phyloP scores from a whole-genome alignment of 2,113 vertebrate species.

The Oenanthe oenanthe region DNA sequence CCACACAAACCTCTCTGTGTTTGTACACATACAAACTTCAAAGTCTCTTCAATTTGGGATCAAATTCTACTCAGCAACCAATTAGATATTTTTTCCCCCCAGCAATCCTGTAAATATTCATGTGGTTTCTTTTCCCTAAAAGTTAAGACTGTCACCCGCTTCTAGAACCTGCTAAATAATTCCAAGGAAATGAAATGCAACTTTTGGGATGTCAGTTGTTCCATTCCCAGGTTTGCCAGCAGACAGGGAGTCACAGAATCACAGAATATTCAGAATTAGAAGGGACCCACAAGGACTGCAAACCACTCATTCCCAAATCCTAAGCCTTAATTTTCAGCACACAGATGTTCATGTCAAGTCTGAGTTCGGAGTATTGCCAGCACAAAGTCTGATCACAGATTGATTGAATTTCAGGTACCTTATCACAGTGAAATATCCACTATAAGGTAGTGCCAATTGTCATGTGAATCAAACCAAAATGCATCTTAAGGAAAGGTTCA shows the following conservation, averaged over 20 bases:
- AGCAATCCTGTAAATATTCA: conserved; percentile 27
- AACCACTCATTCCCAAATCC: not conserved
- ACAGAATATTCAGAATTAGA: not conserved
- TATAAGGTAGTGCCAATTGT: not conserved
- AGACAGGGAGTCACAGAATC: not conserved
- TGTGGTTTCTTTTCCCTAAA: not conserved
- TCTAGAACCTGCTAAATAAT: not conserved
- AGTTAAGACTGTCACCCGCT: not conserved
- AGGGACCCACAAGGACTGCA: not conserved
- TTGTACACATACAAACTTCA: not conserved
- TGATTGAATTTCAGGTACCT: not conserved
- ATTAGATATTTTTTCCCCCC: not conserved
- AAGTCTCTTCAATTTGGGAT: not conserved
- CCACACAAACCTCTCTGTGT: not conserved
- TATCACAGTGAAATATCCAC: not conserved
- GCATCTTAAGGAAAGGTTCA: not conserved
- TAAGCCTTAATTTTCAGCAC: not conserved
- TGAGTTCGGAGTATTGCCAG: not conserved
- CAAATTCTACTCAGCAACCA: not conserved
- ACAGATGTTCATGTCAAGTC: not conserved
- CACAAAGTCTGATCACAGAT: not conserved
- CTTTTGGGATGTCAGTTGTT: not conserved
- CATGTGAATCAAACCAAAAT: not conserved
- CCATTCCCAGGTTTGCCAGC: not conserved
- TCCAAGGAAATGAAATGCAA: not conserved